Conservation (phyloP, 2,797 vertebrate species). For the Triplophysa yarkandensis region DNA sequence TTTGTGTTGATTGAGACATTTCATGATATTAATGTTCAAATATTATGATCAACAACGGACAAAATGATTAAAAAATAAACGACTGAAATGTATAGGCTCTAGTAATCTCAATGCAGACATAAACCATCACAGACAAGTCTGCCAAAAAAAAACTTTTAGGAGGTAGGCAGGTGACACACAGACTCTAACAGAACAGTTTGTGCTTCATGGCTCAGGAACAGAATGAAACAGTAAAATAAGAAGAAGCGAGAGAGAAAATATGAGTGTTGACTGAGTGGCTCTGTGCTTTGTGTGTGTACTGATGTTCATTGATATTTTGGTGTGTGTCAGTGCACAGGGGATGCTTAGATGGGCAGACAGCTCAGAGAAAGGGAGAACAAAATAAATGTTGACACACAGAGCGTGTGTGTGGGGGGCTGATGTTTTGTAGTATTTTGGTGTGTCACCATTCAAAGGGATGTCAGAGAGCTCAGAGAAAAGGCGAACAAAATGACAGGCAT, state of each 20-base stretch:
- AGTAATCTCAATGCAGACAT: not conserved
- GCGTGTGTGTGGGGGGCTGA: not conserved
- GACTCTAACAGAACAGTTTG: not conserved
- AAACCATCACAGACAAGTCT: not conserved
- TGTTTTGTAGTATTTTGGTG: not conserved
- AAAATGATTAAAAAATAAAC: not conserved
- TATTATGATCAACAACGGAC: not conserved
- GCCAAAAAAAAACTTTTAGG: not conserved
- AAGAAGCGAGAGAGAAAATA: not conserved
- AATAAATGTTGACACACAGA: not conserved
- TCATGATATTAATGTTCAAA: not conserved
- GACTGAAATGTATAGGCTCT: not conserved
- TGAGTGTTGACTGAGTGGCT: slow-evolving; percentile 14
- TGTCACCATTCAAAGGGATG: not conserved
- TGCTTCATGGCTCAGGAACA: slow-evolving; percentile 16
- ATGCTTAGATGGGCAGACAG: slow-evolving; percentile 2
- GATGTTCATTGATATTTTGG: slow-evolving; percentile 48
- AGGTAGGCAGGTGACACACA: slow-evolving; percentile 9
- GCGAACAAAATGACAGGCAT: not conserved
- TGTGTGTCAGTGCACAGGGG: not conserved
- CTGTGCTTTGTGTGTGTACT: slow-evolving; percentile 18
- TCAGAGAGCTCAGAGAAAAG: not conserved
- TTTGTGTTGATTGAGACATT: not conserved
- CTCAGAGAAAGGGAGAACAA: not conserved
- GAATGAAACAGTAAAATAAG: slow-evolving; percentile 19